Evolutionary conservation across 2,797 vertebrate species (phyloP).

Genomic region (Manis pentadactyla): DNA sequence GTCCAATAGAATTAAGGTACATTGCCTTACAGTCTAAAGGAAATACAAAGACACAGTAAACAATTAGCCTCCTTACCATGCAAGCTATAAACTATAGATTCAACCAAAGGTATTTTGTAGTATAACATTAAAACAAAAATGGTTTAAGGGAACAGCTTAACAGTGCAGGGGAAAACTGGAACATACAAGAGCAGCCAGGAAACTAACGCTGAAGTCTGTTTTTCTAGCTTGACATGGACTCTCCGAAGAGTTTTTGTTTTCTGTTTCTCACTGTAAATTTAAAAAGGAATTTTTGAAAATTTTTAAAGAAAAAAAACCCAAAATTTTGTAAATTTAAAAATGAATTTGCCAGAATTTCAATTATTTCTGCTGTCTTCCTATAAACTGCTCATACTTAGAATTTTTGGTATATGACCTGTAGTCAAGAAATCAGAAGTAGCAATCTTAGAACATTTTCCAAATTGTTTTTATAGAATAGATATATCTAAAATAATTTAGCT

Average conservation of each 20-base stretch:
- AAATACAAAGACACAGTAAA: background rate
- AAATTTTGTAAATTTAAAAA: background rate
- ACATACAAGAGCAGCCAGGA: background rate
- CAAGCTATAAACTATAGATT: background rate
- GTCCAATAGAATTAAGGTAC: background rate
- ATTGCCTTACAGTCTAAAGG: background rate
- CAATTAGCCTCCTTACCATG: background rate
- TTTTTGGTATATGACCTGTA: background rate
- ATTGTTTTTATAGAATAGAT: background rate
- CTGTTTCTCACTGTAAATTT: background rate
- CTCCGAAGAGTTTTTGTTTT: background rate
- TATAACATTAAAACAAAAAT: background rate
- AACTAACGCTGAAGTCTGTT: background rate
- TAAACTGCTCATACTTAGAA: background rate
- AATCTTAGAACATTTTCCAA: background rate
- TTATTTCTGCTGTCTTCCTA: background rate
- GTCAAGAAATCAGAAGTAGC: background rate
- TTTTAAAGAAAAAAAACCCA: too few species aligned
- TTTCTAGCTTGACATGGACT: background rate
- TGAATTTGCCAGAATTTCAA: background rate
- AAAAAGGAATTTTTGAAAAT: background rate
- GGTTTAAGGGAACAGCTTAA: background rate
- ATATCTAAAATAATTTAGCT: background rate
- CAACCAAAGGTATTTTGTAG: background rate
- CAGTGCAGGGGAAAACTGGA: background rate